Percentiles rank a stretch among this genome's conserved stretches.
These are phyloP conservation scores for Lathronympha strigana DNA, from an alignment of 2,888 invertebrate species.

Conservation along the genomic window DNA sequence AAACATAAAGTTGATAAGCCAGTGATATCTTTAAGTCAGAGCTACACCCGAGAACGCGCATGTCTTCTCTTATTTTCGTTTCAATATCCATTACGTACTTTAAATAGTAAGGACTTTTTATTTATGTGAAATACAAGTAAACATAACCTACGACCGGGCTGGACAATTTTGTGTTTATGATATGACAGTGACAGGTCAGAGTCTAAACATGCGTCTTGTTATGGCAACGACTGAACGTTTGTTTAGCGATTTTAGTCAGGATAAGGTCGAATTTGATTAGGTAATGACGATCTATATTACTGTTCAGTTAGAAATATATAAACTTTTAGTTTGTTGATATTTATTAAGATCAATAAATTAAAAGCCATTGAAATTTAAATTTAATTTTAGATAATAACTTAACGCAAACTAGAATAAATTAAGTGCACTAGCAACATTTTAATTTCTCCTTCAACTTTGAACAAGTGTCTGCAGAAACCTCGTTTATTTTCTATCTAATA, in stretches of 20 bases:
- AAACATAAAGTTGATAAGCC: slow-evolving; percentile 72
- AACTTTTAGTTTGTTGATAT: neutral
- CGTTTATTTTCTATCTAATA: neutral
- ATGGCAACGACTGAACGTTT: neutral
- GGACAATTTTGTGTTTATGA: too few species aligned
- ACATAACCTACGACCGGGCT: slow-evolving; percentile 2
- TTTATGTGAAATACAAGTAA: neutral
- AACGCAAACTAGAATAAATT: neutral
- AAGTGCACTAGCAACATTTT: slow-evolving; percentile 8
- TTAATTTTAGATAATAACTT: neutral
- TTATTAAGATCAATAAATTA: neutral
- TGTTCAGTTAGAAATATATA: neutral
- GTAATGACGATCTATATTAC: neutral
- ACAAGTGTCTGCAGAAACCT: neutral
- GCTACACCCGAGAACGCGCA: slow-evolving; percentile 74
- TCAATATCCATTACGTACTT: slow-evolving; percentile 68
- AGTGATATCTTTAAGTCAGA: slow-evolving; percentile 69
- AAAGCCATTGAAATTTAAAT: neutral
- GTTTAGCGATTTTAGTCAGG: neutral
- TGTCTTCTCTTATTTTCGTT: slow-evolving; percentile 73
- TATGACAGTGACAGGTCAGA: neutral
- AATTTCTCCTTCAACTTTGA: too few species aligned
- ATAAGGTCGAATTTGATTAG: neutral
- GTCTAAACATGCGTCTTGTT: neutral
- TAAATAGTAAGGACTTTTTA: neutral